Percentiles rank a stretch among this genome's conserved stretches.
These are phyloP conservation scores for Lateolabrax maculatus DNA, from an alignment of 2,797 vertebrate species.

Conservation along the genomic window DNA sequence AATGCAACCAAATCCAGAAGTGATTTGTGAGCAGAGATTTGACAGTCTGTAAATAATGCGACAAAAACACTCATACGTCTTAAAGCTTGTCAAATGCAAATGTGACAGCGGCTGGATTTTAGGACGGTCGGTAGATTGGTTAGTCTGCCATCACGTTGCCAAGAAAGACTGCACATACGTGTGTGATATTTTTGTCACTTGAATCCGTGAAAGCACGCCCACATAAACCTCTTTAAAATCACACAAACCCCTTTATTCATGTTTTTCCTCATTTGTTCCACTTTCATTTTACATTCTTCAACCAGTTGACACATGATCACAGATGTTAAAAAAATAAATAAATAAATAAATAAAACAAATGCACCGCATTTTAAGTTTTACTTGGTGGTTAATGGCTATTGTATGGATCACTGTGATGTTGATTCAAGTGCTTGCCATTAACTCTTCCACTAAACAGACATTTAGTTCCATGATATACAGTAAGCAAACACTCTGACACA, in stretches of 20 bases:
- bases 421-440: no score
- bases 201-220: neutral
- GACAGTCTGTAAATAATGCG: neutral
- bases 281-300: neutral
- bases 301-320: neutral
- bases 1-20: no score
- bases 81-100: neutral
- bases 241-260: neutral
- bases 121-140: neutral
- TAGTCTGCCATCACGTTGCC: neutral
- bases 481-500: no score
- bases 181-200: neutral
- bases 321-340: neutral
- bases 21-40: neutral
- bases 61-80: neutral
- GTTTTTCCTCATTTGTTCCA: no score
- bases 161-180: neutral
- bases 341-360: neutral
- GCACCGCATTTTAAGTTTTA: neutral
- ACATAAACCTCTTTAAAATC: neutral
- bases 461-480: no score
- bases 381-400: no score
- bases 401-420: no score
- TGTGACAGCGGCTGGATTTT: neutral
- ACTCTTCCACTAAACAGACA: no score